A percentile compares a stretch with the other conserved stretches of the same genome.
Conservation (phyloP, 1,140 invertebrate genomes). For the Papilio polytes region DNA sequence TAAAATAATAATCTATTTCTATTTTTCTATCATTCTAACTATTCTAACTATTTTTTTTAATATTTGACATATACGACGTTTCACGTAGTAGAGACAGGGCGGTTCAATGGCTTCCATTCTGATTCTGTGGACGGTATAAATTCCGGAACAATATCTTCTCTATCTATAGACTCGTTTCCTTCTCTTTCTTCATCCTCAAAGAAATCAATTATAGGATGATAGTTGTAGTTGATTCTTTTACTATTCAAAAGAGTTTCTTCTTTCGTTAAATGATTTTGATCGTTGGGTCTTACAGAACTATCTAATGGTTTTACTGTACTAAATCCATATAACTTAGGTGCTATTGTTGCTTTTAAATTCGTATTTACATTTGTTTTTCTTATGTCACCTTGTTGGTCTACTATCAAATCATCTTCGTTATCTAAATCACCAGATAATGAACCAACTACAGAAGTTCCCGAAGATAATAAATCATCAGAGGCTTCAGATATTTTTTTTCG, state of each 20-base stretch:
- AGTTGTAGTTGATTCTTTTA: slow-evolving; percentile 91
- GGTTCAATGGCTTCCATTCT: slow-evolving; percentile 80
- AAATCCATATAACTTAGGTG: slow-evolving; percentile 65
- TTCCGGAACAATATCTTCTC: slow-evolving; percentile 67
- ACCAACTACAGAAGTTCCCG: slow-evolving; percentile 72
- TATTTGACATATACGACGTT: not conserved
- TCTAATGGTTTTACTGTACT: slow-evolving; percentile 56
- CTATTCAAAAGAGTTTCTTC: slow-evolving; percentile 54
- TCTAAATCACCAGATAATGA: slow-evolving; percentile 61
- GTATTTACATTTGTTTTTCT: slow-evolving; percentile 52
- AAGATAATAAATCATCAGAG: slow-evolving; percentile 72
- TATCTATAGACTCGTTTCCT: slow-evolving; percentile 68
- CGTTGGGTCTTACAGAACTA: slow-evolving; percentile 51
- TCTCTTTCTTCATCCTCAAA: slow-evolving; percentile 84
- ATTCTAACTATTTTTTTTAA: not conserved
- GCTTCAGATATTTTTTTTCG: slow-evolving; percentile 76
- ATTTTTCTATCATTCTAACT: not conserved
- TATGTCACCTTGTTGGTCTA: slow-evolving; percentile 66
- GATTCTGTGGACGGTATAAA: slow-evolving; percentile 63
- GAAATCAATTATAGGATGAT: slow-evolving; percentile 94
- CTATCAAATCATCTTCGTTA: slow-evolving; percentile 69
- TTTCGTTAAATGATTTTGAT: slow-evolving; percentile 50
- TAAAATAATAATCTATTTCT: slow-evolving; percentile 25
- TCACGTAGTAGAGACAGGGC: slow-evolving; percentile 51
- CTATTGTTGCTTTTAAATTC: slow-evolving; percentile 61